Percentiles rank a stretch among this genome's conserved stretches.
Conservation (phyloP, 23 tunicate species). For the Phallusia fumigata region DNA sequence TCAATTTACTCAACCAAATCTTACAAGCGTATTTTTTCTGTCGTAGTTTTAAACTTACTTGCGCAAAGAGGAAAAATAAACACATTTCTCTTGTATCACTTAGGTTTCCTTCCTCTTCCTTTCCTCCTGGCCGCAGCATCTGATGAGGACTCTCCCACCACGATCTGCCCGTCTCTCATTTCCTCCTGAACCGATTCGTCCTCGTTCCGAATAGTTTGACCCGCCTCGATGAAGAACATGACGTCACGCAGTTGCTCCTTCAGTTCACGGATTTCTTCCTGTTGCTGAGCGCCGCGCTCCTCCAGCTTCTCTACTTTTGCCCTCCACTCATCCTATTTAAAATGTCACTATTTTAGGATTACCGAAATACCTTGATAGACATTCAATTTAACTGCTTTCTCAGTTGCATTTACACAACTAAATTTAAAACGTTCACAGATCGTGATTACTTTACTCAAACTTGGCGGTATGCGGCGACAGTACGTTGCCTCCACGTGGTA, state of each 20-base stretch:
- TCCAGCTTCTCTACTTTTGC: conserved; percentile 56
- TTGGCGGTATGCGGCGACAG: too few relatives aligned
- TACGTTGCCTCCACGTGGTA: too few relatives aligned
- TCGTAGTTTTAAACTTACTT: too few relatives aligned
- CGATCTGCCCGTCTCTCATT: conserved; percentile 61
- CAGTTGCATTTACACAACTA: too few relatives aligned
- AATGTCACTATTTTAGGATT: too few relatives aligned
- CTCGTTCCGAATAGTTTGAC: conserved; percentile 60
- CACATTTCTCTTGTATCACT: not conserved
- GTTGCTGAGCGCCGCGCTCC: conserved; percentile 28
- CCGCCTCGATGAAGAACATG: conserved; percentile 92
- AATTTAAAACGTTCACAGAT: too few relatives aligned
- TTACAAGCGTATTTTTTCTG: too few relatives aligned
- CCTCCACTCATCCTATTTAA: conserved; percentile 56
- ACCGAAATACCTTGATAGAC: too few relatives aligned
- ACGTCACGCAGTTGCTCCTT: conserved; percentile 88
- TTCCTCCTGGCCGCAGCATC: not conserved
- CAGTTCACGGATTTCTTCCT: conserved; percentile 55
- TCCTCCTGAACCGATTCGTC: conserved; percentile 51
- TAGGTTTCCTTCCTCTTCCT: not conserved
- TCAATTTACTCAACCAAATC: too few relatives aligned
- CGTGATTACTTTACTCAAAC: too few relatives aligned
- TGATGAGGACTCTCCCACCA: conserved; percentile 28
- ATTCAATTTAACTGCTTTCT: too few relatives aligned
- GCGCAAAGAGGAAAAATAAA: too few relatives aligned